Evolutionary conservation across 2,888 invertebrate genomes (phyloP).

Genomic region (Lochmaea crataegi): DNA sequence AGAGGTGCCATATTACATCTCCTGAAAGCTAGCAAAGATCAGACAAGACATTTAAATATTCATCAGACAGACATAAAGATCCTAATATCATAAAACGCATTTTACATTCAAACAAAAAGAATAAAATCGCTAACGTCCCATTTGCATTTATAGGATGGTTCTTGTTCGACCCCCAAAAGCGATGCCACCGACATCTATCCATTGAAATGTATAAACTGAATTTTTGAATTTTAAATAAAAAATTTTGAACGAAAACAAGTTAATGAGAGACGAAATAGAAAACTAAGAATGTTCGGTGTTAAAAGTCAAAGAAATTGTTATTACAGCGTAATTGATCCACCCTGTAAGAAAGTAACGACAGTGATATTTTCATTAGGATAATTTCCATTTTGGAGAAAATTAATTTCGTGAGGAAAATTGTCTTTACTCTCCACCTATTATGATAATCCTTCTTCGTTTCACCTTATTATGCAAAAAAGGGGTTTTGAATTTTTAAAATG

Average conservation of each 20-base stretch:
- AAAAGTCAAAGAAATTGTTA: too few species aligned
- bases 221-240: too few species aligned
- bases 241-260: too few species aligned
- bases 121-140: conserved; percentile 49
- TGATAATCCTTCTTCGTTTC: conserved; percentile 32
- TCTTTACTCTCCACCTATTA: conserved; percentile 45
- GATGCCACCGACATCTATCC: neutral
- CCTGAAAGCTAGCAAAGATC: conserved; percentile 55
- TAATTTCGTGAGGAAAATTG: conserved; percentile 49
- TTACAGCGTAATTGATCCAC: neutral
- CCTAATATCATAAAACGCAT: conserved; percentile 64
- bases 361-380: conserved; percentile 62
- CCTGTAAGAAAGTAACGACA: conserved; percentile 51
- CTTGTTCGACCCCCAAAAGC: neutral
- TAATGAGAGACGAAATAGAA: too few species aligned
- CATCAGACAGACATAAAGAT: conserved; percentile 64
- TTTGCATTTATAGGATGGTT: conserved; percentile 56
- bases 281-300: too few species aligned
- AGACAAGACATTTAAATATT: conserved; percentile 63
- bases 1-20: conserved; percentile 59
- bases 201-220: neutral
- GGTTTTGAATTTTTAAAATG: conserved; percentile 20
- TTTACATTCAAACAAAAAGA: conserved; percentile 62
- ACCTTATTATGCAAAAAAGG: conserved; percentile 24
- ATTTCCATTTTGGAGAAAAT: conserved; percentile 60